Evolutionary conservation across 2,113 vertebrate species (phyloP).

Genomic region (Siniperca chuatsi): DNA sequence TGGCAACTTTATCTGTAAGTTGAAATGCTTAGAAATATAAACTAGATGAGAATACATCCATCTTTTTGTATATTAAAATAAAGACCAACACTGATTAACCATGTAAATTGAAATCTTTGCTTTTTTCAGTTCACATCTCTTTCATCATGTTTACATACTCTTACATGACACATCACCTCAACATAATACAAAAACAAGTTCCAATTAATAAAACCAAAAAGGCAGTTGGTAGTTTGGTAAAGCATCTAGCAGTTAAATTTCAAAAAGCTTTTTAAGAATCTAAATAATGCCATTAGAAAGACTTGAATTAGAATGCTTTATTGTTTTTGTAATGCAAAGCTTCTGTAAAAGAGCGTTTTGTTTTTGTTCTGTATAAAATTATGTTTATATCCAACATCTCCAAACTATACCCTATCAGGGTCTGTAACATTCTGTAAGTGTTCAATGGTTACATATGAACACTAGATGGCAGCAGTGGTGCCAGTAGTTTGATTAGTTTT

Average conservation of each 20-base stretch:
- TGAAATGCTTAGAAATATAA: constrained; percentile 82
- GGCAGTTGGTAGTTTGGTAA: not conserved
- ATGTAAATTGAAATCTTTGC: constrained; percentile 13
- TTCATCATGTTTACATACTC: not conserved
- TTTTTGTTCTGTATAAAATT: not conserved
- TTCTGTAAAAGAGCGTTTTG: not conserved
- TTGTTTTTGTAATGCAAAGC: not conserved
- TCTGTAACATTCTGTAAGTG: not conserved
- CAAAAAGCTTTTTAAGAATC: not conserved
- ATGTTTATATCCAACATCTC: not conserved
- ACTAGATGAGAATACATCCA: constrained; percentile 81
- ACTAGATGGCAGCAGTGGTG: constrained; percentile 71
- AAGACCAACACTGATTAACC: constrained; percentile 80
- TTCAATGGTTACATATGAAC: constrained; percentile 1
- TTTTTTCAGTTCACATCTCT: not conserved
- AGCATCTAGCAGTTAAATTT: not conserved
- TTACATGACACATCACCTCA: not conserved
- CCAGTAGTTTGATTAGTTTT: not conserved
- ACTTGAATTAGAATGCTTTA: not conserved
- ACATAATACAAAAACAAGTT: not conserved
- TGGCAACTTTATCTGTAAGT: constrained; percentile 73
- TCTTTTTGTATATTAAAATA: constrained; percentile 84
- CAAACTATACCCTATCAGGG: too few species aligned
- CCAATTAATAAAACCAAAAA: too few species aligned
- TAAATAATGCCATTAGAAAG: not conserved